Evolutionary conservation across 1,140 invertebrate genomes (phyloP), one percentile per base, ranked within the genome.

Genomic region (Mycetomoellerius zeteki): DNA sequence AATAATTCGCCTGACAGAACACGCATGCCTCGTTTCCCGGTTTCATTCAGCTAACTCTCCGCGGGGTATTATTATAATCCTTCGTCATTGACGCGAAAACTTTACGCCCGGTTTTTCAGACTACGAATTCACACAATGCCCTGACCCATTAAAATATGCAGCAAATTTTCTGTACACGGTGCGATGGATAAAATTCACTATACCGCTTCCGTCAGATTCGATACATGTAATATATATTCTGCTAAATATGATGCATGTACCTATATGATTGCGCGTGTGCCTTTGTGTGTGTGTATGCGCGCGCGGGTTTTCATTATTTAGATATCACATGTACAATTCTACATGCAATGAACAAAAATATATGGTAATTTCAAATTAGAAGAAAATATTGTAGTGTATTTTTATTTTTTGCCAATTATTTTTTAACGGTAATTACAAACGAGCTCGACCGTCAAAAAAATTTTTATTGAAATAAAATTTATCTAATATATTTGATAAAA

Each of bases 31-130:
- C 80, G 27, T 84, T 84, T 50, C 24, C 65, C 19, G 67, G 54
- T 75, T 73, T 75, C 69, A 73, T 84, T 84, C 80, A 47, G n/a
- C 12, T n/a, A 84, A 84, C 37, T 84, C 73, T 64, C 37, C 54
- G 21, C 21, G 37, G 24, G 54, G 6, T 82, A 60, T 73, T 84
- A 73, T 84, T 84, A 37, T 84, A 84, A 84, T 84, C 54, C 80
- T 73, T 56, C 43, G 37, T 84, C 69, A 62, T 73, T 84, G 80
- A 84, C 27, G 67, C 54, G 7, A 14, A 7, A 84, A 84, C 69
- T 62, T 75, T 62, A 19, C 24, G 14, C 14, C 1, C 52, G 19
- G 52, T 84, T 84, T 84, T 84, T 84, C 80, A 75, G 43, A 84
- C 37, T 60, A 33, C 7, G n/a, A 75, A 84, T 75, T 82, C 3